Conservation (phyloP, 2,888 invertebrate genomes). For the Ypsolopha scabrella region DNA sequence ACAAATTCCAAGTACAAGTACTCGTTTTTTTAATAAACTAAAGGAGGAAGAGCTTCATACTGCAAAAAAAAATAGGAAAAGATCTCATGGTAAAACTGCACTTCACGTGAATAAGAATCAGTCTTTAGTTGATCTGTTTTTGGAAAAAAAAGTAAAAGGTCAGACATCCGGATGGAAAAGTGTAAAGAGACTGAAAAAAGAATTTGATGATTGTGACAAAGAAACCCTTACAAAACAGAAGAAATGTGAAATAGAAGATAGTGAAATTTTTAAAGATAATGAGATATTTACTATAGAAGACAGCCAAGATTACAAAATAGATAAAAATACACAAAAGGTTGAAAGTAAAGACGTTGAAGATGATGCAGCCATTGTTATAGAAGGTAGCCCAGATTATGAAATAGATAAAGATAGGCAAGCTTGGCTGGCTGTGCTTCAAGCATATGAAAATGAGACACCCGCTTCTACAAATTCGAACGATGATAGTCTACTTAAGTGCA, state of each 20-base stretch:
- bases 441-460: constrained; percentile 20
- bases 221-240: constrained; percentile 1
- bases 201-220: constrained; percentile 5
- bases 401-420: constrained; percentile 49
- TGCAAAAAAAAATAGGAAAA: background rate
- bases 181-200: constrained; percentile 10
- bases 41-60: background rate
- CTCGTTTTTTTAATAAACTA: constrained; percentile 1
- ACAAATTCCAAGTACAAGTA: constrained; percentile 4
- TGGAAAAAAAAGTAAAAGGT: constrained; percentile 4
- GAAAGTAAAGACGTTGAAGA: constrained; percentile 45
- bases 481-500: no score
- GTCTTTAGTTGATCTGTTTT: constrained; percentile 7
- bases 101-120: constrained; percentile 7
- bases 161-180: constrained; percentile 8
- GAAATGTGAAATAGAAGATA: constrained; percentile 29
- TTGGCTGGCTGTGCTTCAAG: constrained; percentile 35
- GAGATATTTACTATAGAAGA: no score
- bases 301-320: no score
- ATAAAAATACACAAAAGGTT: constrained; percentile 18
- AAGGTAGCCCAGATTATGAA: constrained; percentile 30
- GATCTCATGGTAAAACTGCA: constrained; percentile 3
- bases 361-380: constrained; percentile 35
- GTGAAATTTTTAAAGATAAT: constrained; percentile 24
- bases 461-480: no score